These are phyloP conservation scores for Betta splendens DNA, from an alignment of 2,797 vertebrate species.

Conservation along the genomic window DNA sequence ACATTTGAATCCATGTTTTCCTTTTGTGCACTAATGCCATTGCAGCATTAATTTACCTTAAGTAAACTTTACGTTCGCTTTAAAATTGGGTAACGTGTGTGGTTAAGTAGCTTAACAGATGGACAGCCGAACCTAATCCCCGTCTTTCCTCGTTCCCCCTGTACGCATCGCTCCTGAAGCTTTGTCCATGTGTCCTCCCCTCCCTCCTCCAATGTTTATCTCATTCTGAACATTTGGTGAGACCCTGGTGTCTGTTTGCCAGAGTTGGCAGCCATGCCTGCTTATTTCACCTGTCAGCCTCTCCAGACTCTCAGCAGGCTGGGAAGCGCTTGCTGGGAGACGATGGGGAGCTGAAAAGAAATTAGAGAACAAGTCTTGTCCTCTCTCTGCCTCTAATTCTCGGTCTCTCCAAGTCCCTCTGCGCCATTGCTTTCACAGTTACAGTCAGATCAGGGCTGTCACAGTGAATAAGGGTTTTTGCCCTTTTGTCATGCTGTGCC, in stretches of 20 bases:
- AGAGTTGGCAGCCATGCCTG: constrained; percentile 38
- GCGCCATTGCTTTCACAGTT: constrained; percentile 21
- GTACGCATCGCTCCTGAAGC: constrained; percentile 7
- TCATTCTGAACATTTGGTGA: constrained; percentile 63
- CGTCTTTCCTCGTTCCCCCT: background rate
- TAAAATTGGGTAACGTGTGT: constrained; percentile 19
- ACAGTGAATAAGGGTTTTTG: constrained; percentile 21
- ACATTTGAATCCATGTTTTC: background rate
- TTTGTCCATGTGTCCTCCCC: constrained; percentile 26
- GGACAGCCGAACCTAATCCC: constrained; percentile 28
- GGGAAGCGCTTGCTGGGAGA: constrained; percentile 20
- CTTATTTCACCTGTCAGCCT: constrained; percentile 57
- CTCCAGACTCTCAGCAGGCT: constrained; percentile 49
- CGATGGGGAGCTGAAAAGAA: constrained; percentile 9
- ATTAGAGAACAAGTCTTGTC: background rate
- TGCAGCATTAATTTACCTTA: constrained; percentile 30
- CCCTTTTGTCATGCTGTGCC: constrained; percentile 6
- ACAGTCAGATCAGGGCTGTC: constrained; percentile 37
- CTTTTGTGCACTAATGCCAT: background rate
- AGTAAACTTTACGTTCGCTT: constrained; percentile 36
- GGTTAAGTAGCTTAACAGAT: constrained; percentile 52
- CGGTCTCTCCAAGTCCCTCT: constrained; percentile 11
- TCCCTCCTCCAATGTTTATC: constrained; percentile 33
- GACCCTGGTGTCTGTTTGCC: constrained; percentile 39
- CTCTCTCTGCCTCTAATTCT: constrained; percentile 9